Evolutionary conservation across 2,797 vertebrate species (phyloP).

Genomic region (Vespertilio murinus): DNA sequence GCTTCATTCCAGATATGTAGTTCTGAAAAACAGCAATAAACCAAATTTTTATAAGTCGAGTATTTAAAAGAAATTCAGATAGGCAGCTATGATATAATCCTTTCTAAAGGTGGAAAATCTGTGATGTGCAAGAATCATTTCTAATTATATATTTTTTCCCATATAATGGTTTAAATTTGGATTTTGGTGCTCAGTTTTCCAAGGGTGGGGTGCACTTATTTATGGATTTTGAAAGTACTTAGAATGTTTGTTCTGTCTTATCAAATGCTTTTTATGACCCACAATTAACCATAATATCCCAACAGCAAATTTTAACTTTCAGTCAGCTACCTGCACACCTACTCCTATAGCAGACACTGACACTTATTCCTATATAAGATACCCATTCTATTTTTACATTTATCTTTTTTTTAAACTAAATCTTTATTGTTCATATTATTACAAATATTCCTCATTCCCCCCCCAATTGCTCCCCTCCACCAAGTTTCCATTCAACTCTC

Average conservation of each 20-base stretch:
- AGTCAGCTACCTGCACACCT: background rate
- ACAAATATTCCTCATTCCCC: too few relatives aligned
- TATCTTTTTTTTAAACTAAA: too few relatives aligned
- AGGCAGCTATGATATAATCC: background rate
- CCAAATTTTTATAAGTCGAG: conserved; percentile 25
- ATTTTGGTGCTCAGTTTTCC: background rate
- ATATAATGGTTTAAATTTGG: conserved; percentile 35
- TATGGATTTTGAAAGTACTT: background rate
- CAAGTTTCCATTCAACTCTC: too few relatives aligned
- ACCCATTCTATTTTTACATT: background rate
- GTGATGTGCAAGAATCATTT: background rate
- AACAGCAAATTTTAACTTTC: background rate
- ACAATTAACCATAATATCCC: background rate
- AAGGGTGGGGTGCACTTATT: background rate
- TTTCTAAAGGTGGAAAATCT: conserved; percentile 3
- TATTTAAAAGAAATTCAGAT: conserved; percentile 57
- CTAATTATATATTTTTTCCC: background rate
- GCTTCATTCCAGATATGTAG: background rate
- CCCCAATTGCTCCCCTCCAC: too few relatives aligned
- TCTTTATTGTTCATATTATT: too few relatives aligned
- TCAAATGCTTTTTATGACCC: background rate
- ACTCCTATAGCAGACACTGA: background rate
- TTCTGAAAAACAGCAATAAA: conserved; percentile 27
- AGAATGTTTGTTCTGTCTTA: background rate
- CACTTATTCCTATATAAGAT: background rate